Evolutionary conservation across 1,140 invertebrate genomes (phyloP), one percentile per base, ranked within the genome.

Genomic region (Melitaea cinxia): DNA sequence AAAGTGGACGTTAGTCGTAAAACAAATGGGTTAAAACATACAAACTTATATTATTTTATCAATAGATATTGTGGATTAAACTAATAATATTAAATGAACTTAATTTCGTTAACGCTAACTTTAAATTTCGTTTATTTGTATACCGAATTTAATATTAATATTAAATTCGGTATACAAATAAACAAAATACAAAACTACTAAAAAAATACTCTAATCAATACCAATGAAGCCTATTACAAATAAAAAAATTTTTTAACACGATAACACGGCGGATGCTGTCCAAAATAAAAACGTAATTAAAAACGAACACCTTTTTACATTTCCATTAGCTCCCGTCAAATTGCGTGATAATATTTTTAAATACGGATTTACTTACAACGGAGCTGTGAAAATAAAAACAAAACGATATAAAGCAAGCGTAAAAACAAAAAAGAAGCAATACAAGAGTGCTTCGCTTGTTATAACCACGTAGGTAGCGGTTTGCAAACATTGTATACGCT

Each of bases 291-390:
- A 52, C 9, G 60, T 55, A 55, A 61, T 61, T 53, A 61, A 61
- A 61, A 61, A 61, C 30, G 42, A 33, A 61, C 42, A 53, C 24
- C 42, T 33, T 58, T 58, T 47, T 58, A 61, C 33, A 15, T 61
- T 37, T 61, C 59, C 47, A 61, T 61, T 61, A 61, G 49, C 47
- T 10, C 54, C 63, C 14, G 33, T 35, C 35, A 9, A 67, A 56
- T 61, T 42, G 57, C 52, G 53, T 61, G 58, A 67, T 66, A 55
- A 59, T 45, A 37, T 26, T 61, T 56, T 61, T 60, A 61, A 61
- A 61, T 58, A 49, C 57, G 52, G 56, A 47, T 37, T 52, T 39
- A 47, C 37, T 52, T 39, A 67, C 52, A 56, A 28, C 19, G n/a
- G n/a, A n/a, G 24, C 49, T 33, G 54, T 26, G 6, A 6, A 2